phyloP scores from a whole-genome alignment of 2,888 invertebrate species.

The Belgica antarctica region DNA sequence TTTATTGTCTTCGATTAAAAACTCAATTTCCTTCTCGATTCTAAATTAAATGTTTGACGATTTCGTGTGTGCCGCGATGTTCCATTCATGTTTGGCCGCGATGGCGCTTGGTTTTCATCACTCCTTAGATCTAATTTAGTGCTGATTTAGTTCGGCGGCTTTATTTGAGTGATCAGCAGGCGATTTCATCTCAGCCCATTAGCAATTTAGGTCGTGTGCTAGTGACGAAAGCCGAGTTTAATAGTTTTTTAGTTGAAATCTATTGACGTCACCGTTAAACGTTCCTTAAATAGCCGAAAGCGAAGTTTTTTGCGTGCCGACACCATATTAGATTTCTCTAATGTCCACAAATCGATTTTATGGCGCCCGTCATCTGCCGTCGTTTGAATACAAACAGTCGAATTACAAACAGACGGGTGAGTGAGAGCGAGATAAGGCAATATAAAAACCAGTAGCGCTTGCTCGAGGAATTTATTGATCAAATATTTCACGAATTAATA shows the following conservation, averaged over 20 bases:
- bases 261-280: too few species aligned
- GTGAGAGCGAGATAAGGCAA: neutral
- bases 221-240: too few species aligned
- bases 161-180: too few species aligned
- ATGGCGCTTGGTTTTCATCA: too few species aligned
- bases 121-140: too few species aligned
- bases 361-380: slow-evolving; percentile 19
- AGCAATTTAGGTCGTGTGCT: too few species aligned
- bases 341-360: slow-evolving; percentile 24
- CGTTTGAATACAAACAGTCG: neutral
- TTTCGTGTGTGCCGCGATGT: neutral
- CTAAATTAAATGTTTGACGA: neutral
- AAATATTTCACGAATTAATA: neutral
- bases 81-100: neutral
- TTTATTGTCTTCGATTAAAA: slow-evolving; percentile 6
- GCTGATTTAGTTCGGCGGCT: too few species aligned
- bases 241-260: too few species aligned
- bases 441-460: neutral
- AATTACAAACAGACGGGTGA: neutral
- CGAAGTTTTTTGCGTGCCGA: too few species aligned
- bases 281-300: too few species aligned
- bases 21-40: neutral
- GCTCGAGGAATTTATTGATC: neutral
- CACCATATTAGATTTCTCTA: slow-evolving; percentile 13
- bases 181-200: too few species aligned